These are phyloP conservation scores for Ditula angustiorana DNA, from an alignment of 2,888 invertebrate species.

Conservation along the genomic window DNA sequence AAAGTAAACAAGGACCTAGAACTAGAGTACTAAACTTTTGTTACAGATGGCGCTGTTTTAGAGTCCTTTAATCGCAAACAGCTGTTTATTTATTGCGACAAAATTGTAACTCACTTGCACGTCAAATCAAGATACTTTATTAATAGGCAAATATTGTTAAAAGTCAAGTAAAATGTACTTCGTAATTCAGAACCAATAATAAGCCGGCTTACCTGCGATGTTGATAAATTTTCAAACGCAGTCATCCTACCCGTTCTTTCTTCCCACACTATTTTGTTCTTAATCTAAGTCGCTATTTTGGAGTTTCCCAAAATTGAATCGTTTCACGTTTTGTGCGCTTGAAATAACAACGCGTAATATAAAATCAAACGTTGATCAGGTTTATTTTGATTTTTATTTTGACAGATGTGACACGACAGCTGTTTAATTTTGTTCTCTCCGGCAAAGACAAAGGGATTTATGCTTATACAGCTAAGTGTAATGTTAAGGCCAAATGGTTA, in stretches of 20 bases:
- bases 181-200: too few species aligned
- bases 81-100: too few species aligned
- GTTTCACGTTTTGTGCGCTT: background rate
- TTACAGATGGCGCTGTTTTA: background rate
- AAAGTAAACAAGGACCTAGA: background rate
- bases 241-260: slow-evolving; percentile 61
- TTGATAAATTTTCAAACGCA: slow-evolving; percentile 60
- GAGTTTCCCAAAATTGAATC: background rate
- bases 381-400: slow-evolving; percentile 19
- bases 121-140: too few species aligned
- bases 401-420: background rate
- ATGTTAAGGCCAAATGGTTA: too few species aligned
- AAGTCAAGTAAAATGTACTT: too few species aligned
- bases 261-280: too few species aligned
- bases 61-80: too few species aligned
- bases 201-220: slow-evolving; percentile 57
- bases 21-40: background rate
- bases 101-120: too few species aligned
- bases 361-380: slow-evolving; percentile 7
- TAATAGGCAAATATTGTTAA: too few species aligned
- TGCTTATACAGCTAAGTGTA: too few species aligned
- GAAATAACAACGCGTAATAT: background rate
- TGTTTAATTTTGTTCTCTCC: background rate
- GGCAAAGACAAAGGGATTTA: too few species aligned
- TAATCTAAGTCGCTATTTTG: background rate